Percentiles rank a stretch among this genome's conserved stretches.
Evolutionary conservation across 2,888 invertebrate species (phyloP).

Genomic region (Acrocyrtus sp.): DNA sequence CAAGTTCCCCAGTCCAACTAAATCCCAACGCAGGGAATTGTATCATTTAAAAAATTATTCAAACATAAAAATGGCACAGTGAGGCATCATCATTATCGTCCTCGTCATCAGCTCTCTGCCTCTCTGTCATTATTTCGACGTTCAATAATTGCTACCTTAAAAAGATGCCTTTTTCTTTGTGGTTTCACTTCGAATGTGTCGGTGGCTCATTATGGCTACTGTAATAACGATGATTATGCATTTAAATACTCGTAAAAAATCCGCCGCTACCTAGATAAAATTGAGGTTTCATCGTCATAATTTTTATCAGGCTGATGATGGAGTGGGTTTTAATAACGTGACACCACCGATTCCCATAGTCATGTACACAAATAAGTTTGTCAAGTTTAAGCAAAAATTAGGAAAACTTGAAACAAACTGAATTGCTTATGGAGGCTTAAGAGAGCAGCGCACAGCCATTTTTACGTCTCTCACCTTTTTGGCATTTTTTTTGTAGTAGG

Average conservation of each 20-base stretch:
- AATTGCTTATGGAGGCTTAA: too few relatives aligned
- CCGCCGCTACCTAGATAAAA: slow-evolving; percentile 6
- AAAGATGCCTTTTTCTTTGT: neutral
- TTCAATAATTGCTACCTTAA: slow-evolving; percentile 8
- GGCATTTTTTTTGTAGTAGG: too few relatives aligned
- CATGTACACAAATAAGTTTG: too few relatives aligned
- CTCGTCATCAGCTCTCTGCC: neutral
- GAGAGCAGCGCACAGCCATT: too few relatives aligned
- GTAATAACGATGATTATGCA: neutral
- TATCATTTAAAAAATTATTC: too few relatives aligned
- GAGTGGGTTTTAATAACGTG: too few relatives aligned
- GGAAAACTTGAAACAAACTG: too few relatives aligned
- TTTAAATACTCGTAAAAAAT: slow-evolving; percentile 22
- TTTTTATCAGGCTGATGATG: neutral
- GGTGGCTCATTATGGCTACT: slow-evolving; percentile 9
- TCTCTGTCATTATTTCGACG: neutral
- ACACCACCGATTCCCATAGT: too few relatives aligned
- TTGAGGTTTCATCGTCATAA: slow-evolving; percentile 3
- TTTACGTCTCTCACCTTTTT: too few relatives aligned
- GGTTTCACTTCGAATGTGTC: slow-evolving; percentile 6
- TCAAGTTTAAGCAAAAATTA: too few relatives aligned
- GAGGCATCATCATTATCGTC: slow-evolving; percentile 1
- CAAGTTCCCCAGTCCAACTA: too few relatives aligned
- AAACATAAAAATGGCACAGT: slow-evolving; percentile 21
- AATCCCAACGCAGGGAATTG: too few relatives aligned